A percentile compares a stretch with the other conserved stretches of the same genome.
phyloP scores from a whole-genome alignment of 2,113 vertebrate species.

The Perognathus longimembris region DNA sequence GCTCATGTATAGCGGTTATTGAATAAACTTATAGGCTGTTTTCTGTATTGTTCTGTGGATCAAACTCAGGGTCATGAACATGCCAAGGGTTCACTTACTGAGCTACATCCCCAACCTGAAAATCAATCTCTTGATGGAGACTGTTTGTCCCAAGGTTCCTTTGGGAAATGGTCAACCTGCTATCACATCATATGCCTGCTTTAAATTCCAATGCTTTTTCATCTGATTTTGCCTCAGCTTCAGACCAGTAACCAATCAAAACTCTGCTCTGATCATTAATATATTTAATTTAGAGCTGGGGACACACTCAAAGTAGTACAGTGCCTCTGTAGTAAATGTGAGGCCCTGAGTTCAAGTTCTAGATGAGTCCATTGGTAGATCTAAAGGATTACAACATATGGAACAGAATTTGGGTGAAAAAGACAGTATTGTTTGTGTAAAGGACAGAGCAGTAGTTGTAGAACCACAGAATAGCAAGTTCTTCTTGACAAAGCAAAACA shows the following conservation, averaged over 20 bases:
- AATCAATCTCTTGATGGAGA: not conserved
- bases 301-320: too few species aligned
- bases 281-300: not conserved
- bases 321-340: too few species aligned
- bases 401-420: not conserved
- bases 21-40: not conserved
- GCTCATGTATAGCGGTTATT: slow-evolving; percentile 5
- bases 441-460: not conserved
- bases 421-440: not conserved
- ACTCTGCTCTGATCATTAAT: not conserved
- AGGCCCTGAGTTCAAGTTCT: too few species aligned
- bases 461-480: not conserved
- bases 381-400: not conserved
- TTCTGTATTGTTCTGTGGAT: not conserved
- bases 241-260: not conserved
- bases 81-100: too few species aligned
- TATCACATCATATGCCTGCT: not conserved
- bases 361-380: not conserved
- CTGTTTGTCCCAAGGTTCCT: not conserved
- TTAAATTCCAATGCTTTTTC: slow-evolving; percentile 14
- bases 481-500: not conserved
- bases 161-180: not conserved
- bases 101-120: too few species aligned
- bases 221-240: not conserved
- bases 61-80: too few species aligned